Evolutionary conservation across 2,888 invertebrate species (phyloP).

Genomic region (Hedychridium roseum): DNA sequence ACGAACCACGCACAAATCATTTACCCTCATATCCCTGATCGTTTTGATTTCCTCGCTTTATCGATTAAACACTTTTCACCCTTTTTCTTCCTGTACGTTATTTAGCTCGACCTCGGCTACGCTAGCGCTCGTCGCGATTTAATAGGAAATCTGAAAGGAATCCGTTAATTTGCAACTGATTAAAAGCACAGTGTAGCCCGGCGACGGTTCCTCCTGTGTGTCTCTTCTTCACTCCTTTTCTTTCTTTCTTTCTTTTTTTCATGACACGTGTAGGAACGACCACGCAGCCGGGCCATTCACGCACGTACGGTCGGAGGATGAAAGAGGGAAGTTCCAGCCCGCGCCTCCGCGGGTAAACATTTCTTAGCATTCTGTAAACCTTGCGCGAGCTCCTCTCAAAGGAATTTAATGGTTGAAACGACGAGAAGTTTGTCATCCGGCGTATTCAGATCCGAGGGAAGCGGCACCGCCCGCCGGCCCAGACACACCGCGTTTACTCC

Average conservation of each 20-base stretch:
- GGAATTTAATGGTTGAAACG: slow-evolving; percentile 28
- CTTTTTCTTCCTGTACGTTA: no score
- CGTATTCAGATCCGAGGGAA: slow-evolving; percentile 21
- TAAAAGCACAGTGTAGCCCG: no score
- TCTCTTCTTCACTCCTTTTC: neutral
- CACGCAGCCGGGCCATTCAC: neutral
- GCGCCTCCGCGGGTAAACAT: slow-evolving; percentile 13
- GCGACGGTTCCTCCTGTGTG: neutral
- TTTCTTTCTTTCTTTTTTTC: neutral
- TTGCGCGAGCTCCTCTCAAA: slow-evolving; percentile 21
- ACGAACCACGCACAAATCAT: no score
- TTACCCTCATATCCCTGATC: no score
- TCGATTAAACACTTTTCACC: no score
- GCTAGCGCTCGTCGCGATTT: no score
- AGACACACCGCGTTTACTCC: slow-evolving; percentile 17
- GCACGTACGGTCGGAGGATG: slow-evolving; percentile 13
- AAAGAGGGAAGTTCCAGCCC: neutral
- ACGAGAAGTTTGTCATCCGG: slow-evolving; percentile 25
- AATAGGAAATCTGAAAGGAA: no score
- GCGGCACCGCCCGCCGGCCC: no score
- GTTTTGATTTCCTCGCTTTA: no score
- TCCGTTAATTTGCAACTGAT: no score
- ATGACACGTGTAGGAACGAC: neutral
- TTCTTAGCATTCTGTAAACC: slow-evolving; percentile 15
- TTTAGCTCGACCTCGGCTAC: no score